A percentile compares a stretch with the other conserved stretches of the same genome.
Conservation (phyloP, 2,797 vertebrate species). For the Malacoctenus gilli region DNA sequence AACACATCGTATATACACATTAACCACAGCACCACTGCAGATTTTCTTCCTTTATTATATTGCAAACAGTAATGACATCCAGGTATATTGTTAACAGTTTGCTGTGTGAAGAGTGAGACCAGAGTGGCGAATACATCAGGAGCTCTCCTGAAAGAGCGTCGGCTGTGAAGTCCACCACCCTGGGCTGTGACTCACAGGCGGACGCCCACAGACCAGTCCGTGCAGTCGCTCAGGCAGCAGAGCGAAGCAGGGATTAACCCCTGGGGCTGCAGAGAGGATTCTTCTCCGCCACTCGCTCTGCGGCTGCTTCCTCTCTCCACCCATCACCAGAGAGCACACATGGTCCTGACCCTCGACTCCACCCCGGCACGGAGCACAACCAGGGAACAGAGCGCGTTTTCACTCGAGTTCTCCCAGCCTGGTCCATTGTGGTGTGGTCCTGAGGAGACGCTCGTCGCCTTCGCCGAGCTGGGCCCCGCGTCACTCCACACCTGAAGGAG, state of each 20-base stretch:
- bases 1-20: too few species aligned
- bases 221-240: conserved; percentile 61
- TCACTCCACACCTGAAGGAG: conserved; percentile 39
- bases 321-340: conserved; percentile 62
- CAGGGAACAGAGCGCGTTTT: conserved; percentile 38
- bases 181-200: conserved; percentile 73
- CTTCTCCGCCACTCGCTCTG: conserved; percentile 47
- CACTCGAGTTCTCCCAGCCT: conserved; percentile 34
- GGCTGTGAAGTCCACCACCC: conserved; percentile 77
- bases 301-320: conserved; percentile 32
- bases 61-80: conserved; percentile 87
- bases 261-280: conserved; percentile 72
- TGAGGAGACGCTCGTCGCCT: conserved; percentile 52
- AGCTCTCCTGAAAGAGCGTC: conserved; percentile 75
- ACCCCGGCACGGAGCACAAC: conserved; percentile 48
- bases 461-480: conserved; percentile 34
- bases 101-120: conserved; percentile 82
- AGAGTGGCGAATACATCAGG: conserved; percentile 77
- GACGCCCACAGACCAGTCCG: conserved; percentile 54
- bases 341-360: conserved; percentile 56
- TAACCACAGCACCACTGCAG: conserved; percentile 41
- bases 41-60: conserved; percentile 83
- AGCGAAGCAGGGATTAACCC: conserved; percentile 79
- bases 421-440: conserved; percentile 59
- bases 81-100: conserved; percentile 87